Conservation (phyloP, 2,888 invertebrate species). For the Escarpia spicata region DNA sequence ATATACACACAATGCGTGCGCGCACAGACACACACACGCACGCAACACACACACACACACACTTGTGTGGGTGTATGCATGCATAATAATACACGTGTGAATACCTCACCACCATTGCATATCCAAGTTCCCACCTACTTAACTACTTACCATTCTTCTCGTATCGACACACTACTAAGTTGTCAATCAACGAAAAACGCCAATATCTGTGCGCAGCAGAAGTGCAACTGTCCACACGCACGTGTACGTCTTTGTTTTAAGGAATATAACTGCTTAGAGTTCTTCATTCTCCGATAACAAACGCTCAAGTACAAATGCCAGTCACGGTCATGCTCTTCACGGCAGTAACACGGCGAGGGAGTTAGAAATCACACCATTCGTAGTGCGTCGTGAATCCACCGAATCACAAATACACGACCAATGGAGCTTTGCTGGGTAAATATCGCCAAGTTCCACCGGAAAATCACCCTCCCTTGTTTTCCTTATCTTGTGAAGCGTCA, state of each 20-base stretch:
- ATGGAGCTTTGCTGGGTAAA: not conserved
- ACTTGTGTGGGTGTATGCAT: too few species aligned
- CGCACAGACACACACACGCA: too few species aligned
- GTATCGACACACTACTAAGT: too few species aligned
- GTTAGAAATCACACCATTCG: too few species aligned
- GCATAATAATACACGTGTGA: too few species aligned
- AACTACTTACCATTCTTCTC: too few species aligned
- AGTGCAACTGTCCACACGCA: not conserved
- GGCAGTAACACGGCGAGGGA: not conserved
- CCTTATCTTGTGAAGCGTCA: not conserved
- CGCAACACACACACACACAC: too few species aligned
- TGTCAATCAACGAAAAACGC: too few species aligned
- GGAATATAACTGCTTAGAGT: not conserved
- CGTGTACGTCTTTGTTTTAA: not conserved
- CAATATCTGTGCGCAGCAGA: too few species aligned
- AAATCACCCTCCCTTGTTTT: not conserved
- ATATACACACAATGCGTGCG: too few species aligned
- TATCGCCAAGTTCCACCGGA: not conserved
- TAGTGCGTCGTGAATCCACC: not conserved
- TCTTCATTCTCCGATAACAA: not conserved
- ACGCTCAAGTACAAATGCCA: not conserved
- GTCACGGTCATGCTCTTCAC: not conserved
- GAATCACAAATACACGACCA: not conserved
- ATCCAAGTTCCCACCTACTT: too few species aligned
- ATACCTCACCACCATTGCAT: too few species aligned